phyloP scores from a whole-genome alignment of 2,888 invertebrate species.

The Ophioninae sp. region DNA sequence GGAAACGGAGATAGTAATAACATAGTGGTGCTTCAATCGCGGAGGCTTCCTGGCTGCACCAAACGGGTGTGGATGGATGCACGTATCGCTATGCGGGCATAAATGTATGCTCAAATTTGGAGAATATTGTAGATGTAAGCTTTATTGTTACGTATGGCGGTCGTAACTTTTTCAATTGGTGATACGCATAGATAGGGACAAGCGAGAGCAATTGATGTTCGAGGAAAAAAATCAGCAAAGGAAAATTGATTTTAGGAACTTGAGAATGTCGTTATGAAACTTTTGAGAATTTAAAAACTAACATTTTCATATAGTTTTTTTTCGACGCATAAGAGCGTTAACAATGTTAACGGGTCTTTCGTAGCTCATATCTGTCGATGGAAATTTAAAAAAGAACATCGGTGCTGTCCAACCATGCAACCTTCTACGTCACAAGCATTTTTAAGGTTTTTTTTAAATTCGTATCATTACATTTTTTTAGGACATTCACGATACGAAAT shows the following conservation, averaged over 20 bases:
- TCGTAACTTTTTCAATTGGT: not conserved
- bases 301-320: not conserved
- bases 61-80: constrained; percentile 21
- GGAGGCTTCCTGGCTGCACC: constrained; percentile 45
- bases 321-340: not conserved
- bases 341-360: too few relatives aligned
- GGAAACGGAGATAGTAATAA: constrained; percentile 74
- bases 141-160: not conserved
- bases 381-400: too few relatives aligned
- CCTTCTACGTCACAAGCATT: too few relatives aligned
- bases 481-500: too few relatives aligned
- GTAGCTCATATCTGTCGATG: too few relatives aligned
- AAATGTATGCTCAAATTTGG: constrained; percentile 10
- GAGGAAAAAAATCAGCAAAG: not conserved
- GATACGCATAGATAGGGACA: not conserved
- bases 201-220: not conserved
- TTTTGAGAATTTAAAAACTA: not conserved
- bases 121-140: constrained; percentile 1
- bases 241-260: too few relatives aligned
- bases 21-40: constrained; percentile 71
- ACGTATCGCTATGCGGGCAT: constrained; percentile 13
- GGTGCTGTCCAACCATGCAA: too few relatives aligned
- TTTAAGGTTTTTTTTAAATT: too few relatives aligned
- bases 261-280: too few relatives aligned
- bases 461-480: too few relatives aligned